These are phyloP conservation scores for Automeris io DNA, from an alignment of 2,888 invertebrate genomes.

Conservation along the genomic window DNA sequence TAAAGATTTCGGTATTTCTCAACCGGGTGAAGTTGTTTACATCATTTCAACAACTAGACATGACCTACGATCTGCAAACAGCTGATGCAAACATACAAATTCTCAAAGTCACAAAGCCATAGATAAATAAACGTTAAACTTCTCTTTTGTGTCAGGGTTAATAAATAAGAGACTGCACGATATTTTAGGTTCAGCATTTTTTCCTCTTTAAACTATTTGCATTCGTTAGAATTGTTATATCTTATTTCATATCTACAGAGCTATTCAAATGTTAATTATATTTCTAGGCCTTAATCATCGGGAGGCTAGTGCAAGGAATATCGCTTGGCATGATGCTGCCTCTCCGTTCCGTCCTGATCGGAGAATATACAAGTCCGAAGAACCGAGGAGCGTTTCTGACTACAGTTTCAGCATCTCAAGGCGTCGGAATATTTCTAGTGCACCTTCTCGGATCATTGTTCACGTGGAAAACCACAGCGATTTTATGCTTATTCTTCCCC, in stretches of 20 bases:
- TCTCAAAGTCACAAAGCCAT: too few relatives aligned
- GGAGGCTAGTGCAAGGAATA: constrained; percentile 51
- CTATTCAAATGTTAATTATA: background rate
- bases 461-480: constrained; percentile 73
- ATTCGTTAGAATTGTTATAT: too few relatives aligned
- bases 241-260: background rate
- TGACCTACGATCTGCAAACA: too few relatives aligned
- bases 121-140: too few relatives aligned
- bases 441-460: constrained; percentile 79
- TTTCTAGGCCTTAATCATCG: constrained; percentile 39
- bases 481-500: constrained; percentile 59
- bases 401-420: constrained; percentile 74
- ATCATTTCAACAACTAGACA: too few relatives aligned
- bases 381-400: constrained; percentile 79
- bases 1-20: too few relatives aligned
- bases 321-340: constrained; percentile 70
- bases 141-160: too few relatives aligned
- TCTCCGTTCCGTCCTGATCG: constrained; percentile 66
- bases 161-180: too few relatives aligned
- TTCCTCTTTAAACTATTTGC: too few relatives aligned
- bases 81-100: too few relatives aligned
- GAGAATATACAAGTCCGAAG: constrained; percentile 76
- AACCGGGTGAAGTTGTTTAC: too few relatives aligned
- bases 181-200: too few relatives aligned
- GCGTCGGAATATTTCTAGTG: constrained; percentile 77